Conservation (phyloP, 2,888 invertebrate species). For the Autographa gamma region DNA sequence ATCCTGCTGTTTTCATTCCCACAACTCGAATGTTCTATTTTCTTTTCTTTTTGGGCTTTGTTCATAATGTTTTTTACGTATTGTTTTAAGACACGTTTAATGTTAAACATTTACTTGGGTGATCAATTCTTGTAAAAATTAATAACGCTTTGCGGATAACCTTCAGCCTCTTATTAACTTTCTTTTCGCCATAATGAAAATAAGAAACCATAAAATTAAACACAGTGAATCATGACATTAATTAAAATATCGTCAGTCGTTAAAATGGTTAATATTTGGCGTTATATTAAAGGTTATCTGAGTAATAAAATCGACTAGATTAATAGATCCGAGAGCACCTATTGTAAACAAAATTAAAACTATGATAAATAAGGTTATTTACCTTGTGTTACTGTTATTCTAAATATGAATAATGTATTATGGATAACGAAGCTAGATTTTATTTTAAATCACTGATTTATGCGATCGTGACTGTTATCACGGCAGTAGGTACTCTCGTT, state of each 20-base stretch:
- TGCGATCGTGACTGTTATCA: too few species aligned
- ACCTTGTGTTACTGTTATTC: background rate
- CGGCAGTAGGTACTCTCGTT: too few species aligned
- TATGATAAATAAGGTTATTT: conserved; percentile 13
- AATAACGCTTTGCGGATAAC: background rate
- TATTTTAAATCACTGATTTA: too few species aligned
- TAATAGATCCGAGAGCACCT: conserved; percentile 17
- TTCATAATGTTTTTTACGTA: background rate
- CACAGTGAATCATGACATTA: background rate
- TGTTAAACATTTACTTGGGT: background rate
- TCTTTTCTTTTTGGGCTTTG: background rate
- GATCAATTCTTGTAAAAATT: too few species aligned
- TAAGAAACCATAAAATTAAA: conserved; percentile 2
- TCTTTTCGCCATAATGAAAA: background rate
- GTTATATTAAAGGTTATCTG: background rate
- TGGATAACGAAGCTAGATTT: too few species aligned
- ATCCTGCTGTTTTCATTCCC: conserved; percentile 3
- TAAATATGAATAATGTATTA: background rate
- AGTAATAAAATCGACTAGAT: conserved; percentile 15
- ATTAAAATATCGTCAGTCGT: background rate
- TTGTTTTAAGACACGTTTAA: background rate
- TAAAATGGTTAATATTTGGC: background rate
- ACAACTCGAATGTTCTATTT: background rate
- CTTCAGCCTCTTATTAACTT: conserved; percentile 4
- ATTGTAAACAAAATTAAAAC: conserved; percentile 18